Base-by-base conservation (phyloP, 2,113 vertebrate genomes). In the Pseudonaja textilis region DNA sequence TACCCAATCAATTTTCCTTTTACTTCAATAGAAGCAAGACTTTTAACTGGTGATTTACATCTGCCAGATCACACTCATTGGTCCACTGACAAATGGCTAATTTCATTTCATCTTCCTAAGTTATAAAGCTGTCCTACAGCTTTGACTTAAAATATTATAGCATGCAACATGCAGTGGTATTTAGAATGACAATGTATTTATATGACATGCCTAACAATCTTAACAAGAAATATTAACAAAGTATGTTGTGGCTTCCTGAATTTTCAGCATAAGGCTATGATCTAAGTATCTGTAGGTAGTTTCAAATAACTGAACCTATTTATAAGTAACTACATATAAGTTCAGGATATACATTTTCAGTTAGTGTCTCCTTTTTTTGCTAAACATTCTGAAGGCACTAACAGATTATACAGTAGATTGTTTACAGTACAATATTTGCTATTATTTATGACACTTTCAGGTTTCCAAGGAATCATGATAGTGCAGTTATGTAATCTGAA, bases 141-240 rank as follows among this genome's bases (percentile, higher is more conserved):
- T 57, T 59, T 93, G 91, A 94, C 90, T 69, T 59, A 92, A 92
- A 56, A 39, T 86, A 25, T 87, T 90, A 90, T 92, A 90, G 61
- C 45, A 52, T 89, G 54, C 56, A 57, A 34, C 56, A 59, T 87
- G 50, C 56, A 89, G 55, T 87, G 56, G 22, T 0, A 93, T 42
- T 59, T 69, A 85, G 25, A 52, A 64, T 0, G 5, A 50, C 20
- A 61, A 29, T 55, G n/a, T 74, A 39, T 55, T 20, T 34, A 26
- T 4, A 22, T 26, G 0, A 54, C 22, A 59, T 55, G 55, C 18
- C 4, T 56, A 42, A 47, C 52, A 34, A 6, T 87, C 39, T 54
- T 90, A 59, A 59, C 42, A 90, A 81, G 74, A 81, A 57, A 14
- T 85, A 85, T 85, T 39, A 69, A 1, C 1, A 14, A 23, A 29